Evolutionary conservation across 2,888 invertebrate genomes (phyloP).

Genomic region (Epirrhoe alternata): DNA sequence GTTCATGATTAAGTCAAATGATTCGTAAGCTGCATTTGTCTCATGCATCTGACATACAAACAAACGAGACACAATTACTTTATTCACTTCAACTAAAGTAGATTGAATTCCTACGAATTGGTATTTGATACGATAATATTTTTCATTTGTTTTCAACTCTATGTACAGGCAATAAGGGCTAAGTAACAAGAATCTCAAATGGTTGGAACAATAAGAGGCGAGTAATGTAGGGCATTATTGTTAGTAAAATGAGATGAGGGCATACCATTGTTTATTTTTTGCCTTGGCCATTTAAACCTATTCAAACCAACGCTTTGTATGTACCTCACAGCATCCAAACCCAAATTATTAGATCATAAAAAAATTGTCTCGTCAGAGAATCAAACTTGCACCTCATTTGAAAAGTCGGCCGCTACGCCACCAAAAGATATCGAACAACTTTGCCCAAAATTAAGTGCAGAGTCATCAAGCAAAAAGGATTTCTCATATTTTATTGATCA

Average conservation of each 20-base stretch:
- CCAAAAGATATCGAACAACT: too few species aligned
- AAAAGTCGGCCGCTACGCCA: too few species aligned
- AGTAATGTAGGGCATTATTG: neutral
- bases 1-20: too few species aligned
- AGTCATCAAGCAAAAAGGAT: too few species aligned
- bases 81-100: neutral
- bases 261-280: constrained; percentile 8
- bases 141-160: constrained; percentile 5
- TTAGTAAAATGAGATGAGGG: constrained; percentile 6
- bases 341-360: too few species aligned
- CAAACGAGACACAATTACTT: neutral
- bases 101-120: constrained; percentile 10
- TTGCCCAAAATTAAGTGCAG: too few species aligned
- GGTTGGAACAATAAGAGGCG: constrained; percentile 10
- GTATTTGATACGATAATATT: constrained; percentile 3
- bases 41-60: neutral
- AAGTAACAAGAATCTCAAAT: neutral
- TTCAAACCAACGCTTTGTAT: neutral
- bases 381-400: too few species aligned
- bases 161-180: neutral
- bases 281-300: neutral
- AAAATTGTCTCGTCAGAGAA: too few species aligned
- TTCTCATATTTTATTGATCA: neutral
- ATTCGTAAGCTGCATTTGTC: neutral
- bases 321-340: too few species aligned